Evolutionary conservation across 2,888 invertebrate species (phyloP).

Genomic region (Herminia tarsipennalis): DNA sequence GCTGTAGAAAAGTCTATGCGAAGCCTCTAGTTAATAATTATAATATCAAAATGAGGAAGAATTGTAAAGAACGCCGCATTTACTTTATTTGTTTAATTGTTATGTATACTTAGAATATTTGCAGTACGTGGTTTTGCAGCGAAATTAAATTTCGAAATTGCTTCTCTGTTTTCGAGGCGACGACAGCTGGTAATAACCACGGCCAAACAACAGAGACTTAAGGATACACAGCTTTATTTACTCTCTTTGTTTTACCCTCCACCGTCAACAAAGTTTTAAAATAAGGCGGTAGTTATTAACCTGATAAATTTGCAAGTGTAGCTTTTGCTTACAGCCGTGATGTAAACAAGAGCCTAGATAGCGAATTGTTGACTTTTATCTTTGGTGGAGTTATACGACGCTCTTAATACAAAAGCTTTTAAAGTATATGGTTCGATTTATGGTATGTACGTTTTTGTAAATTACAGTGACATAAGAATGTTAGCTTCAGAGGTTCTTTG

Average conservation of each 20-base stretch:
- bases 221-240: conserved; percentile 31
- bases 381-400: conserved; percentile 18
- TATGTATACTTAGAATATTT: conserved; percentile 3
- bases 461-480: too few species aligned
- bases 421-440: conserved; percentile 10
- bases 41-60: too few species aligned
- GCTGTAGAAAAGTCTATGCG: too few species aligned
- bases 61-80: too few species aligned
- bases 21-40: too few species aligned
- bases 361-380: conserved; percentile 14
- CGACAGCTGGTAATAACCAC: conserved; percentile 31
- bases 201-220: conserved; percentile 14
- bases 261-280: conserved; percentile 34
- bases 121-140: conserved; percentile 9
- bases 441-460: too few species aligned
- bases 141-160: conserved; percentile 40
- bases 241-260: conserved; percentile 29
- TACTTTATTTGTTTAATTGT: conserved; percentile 1
- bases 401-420: conserved; percentile 16
- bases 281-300: conserved; percentile 37
- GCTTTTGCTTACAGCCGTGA: conserved; percentile 14
- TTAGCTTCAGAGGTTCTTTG: too few species aligned
- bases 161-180: conserved; percentile 20
- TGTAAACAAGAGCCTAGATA: conserved; percentile 16
- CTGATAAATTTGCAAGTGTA: conserved; percentile 37